Conservation (phyloP, 2,797 vertebrate genomes). For the Syndactyla subalaris region DNA sequence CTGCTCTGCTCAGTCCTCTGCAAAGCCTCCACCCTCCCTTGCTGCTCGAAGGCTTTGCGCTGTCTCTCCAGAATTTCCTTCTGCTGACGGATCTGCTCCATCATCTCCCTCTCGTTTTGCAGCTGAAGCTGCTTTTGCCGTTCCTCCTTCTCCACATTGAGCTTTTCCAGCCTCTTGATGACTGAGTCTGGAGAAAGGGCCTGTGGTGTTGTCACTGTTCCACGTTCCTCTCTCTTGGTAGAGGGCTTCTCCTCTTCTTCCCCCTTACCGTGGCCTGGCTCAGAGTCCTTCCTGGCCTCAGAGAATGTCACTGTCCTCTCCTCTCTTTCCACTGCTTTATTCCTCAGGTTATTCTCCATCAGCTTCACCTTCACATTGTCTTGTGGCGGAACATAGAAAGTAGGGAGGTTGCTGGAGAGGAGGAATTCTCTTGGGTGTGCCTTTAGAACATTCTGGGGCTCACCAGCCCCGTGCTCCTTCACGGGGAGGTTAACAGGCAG, state of each 20-base stretch:
- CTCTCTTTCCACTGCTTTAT: conserved; percentile 67
- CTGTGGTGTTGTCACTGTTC: background rate
- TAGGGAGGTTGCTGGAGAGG: conserved; percentile 84
- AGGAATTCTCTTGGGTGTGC: conserved; percentile 67
- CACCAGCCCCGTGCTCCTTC: background rate
- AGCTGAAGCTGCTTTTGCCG: conserved; percentile 87
- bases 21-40: conserved; percentile 79
- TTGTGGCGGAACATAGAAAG: conserved; percentile 88
- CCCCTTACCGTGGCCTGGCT: background rate
- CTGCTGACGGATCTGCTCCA: conserved; percentile 91
- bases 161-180: conserved; percentile 82
- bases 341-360: conserved; percentile 67
- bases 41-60: conserved; percentile 83
- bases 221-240: conserved; percentile 30
- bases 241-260: conserved; percentile 53
- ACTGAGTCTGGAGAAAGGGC: conserved; percentile 70
- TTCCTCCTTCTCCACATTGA: conserved; percentile 90
- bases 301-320: conserved; percentile 56
- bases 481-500: conserved; percentile 22
- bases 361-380: conserved; percentile 64
- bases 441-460: conserved; percentile 44
- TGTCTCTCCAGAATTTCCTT: conserved; percentile 87
- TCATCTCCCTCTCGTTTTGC: conserved; percentile 90
- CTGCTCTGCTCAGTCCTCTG: conserved; percentile 81
- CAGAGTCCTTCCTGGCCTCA: conserved; percentile 77